Conservation (phyloP, 2,888 invertebrate species). For the Drosophila testacea region DNA sequence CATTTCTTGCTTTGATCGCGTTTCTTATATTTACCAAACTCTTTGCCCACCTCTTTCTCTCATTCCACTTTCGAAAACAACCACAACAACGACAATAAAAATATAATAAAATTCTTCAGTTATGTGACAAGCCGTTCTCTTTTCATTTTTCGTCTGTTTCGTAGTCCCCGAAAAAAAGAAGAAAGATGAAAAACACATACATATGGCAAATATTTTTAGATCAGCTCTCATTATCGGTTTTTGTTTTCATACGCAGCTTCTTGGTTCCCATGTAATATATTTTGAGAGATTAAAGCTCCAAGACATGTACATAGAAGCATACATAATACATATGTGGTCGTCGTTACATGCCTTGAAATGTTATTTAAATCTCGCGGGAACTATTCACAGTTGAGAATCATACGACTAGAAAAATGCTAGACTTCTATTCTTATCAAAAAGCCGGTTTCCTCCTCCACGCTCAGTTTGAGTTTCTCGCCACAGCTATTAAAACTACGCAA, state of each 20-base stretch:
- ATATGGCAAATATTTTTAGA: constrained; percentile 71
- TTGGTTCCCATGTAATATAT: constrained; percentile 20
- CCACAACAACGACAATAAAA: background rate
- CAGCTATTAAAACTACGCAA: constrained; percentile 27
- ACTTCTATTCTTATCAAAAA: constrained; percentile 45
- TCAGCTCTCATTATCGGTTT: constrained; percentile 66
- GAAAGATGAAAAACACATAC: constrained; percentile 12
- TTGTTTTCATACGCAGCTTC: constrained; percentile 75
- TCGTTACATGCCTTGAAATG: constrained; percentile 5
- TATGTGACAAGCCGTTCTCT: constrained; percentile 39
- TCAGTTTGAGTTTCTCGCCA: constrained; percentile 13
- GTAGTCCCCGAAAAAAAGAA: constrained; percentile 12
- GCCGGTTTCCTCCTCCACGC: constrained; percentile 39
- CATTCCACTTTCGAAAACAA: constrained; percentile 50
- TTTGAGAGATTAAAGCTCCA: constrained; percentile 6
- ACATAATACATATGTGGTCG: background rate
- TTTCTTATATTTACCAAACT: constrained; percentile 29
- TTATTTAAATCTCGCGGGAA: background rate
- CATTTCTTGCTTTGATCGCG: constrained; percentile 47
- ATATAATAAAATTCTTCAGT: constrained; percentile 34
- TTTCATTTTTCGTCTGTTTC: constrained; percentile 19
- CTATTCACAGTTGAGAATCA: constrained; percentile 13
- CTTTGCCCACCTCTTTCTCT: constrained; percentile 18
- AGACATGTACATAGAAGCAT: background rate
- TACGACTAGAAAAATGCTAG: constrained; percentile 27